Percentiles rank a stretch among this genome's conserved stretches.
Evolutionary conservation across 2,888 invertebrate species (phyloP).

Genomic region (Rotaria sp.): DNA sequence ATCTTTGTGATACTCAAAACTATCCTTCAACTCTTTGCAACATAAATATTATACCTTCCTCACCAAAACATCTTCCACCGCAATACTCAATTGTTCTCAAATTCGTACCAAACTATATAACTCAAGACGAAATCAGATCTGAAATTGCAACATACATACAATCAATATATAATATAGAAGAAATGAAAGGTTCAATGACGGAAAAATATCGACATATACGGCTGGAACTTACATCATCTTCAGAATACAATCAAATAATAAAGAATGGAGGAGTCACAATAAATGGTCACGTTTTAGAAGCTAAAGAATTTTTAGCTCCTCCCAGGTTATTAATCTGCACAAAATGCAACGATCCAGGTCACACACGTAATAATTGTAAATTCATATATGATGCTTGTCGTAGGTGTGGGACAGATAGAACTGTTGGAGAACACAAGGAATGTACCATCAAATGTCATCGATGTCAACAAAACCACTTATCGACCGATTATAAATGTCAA

Average conservation of each 20-base stretch:
- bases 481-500: neutral
- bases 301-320: neutral
- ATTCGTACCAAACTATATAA: neutral
- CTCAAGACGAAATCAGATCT: neutral
- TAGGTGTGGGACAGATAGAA: neutral
- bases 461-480: neutral
- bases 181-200: neutral
- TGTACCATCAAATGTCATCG: neutral
- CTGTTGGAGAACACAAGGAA: neutral
- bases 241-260: neutral
- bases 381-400: neutral
- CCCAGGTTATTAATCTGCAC: neutral
- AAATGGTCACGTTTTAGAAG: neutral
- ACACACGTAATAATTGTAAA: neutral
- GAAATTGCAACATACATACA: neutral
- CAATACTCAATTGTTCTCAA: neutral
- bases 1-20: neutral
- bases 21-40: neutral
- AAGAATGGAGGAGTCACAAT: neutral
- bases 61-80: neutral
- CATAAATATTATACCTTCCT: neutral
- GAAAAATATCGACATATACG: neutral
- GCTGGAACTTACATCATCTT: neutral
- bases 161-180: neutral
- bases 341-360: neutral